Conservation (phyloP, 2,888 invertebrate species). For the Melanargia galathea region DNA sequence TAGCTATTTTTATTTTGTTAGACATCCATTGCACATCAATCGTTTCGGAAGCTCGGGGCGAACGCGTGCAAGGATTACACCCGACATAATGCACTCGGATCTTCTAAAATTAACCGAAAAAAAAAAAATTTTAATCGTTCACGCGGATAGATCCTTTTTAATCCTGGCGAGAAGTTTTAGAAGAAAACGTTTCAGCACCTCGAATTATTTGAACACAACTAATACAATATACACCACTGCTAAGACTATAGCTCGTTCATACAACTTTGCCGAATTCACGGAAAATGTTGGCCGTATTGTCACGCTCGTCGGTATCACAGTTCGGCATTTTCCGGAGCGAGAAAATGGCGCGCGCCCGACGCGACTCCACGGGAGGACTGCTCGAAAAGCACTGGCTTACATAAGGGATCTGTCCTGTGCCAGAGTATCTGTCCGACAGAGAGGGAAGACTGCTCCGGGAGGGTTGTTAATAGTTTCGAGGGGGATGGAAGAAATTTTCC, state of each 20-base stretch:
- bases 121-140: conserved; percentile 52
- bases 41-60: conserved; percentile 52
- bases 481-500: conserved; percentile 68
- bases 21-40: conserved; percentile 57
- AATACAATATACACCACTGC: conserved; percentile 45
- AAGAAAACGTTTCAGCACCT: conserved; percentile 55
- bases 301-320: conserved; percentile 38
- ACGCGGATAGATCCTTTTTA: conserved; percentile 59
- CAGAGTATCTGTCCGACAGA: conserved; percentile 64
- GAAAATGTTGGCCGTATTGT: conserved; percentile 31
- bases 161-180: conserved; percentile 59
- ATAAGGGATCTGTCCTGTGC: conserved; percentile 76
- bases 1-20: conserved; percentile 66
- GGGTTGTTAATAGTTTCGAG: conserved; percentile 66
- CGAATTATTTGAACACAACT: conserved; percentile 54
- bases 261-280: conserved; percentile 48
- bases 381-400: conserved; percentile 74
- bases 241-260: conserved; percentile 48
- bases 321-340: conserved; percentile 60
- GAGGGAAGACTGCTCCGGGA: conserved; percentile 63
- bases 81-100: conserved; percentile 58
- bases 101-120: conserved; percentile 60
- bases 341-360: conserved; percentile 46
- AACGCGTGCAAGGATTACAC: conserved; percentile 58
- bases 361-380: conserved; percentile 53